Percentiles rank a stretch among this genome's conserved stretches.
Conservation (phyloP, 1,140 invertebrate species). For the Chelonus insularis region DNA sequence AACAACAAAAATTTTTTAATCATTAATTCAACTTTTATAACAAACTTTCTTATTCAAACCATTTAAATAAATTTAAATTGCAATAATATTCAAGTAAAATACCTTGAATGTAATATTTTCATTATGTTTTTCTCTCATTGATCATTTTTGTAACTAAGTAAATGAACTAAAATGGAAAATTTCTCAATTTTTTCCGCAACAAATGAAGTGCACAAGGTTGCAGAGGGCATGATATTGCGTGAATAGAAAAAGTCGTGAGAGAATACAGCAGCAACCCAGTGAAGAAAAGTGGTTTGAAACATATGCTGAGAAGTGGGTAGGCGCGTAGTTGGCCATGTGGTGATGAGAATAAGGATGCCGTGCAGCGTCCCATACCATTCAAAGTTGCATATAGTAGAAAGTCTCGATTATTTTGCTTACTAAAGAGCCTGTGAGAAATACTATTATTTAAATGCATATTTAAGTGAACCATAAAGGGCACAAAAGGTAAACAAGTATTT, state of each 20-base stretch:
- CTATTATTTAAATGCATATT: neutral
- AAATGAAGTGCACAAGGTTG: neutral
- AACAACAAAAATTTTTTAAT: too few relatives aligned
- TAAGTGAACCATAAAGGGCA: neutral
- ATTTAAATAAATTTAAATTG: too few relatives aligned
- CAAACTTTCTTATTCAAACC: too few relatives aligned
- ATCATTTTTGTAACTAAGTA: too few relatives aligned
- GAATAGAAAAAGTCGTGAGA: neutral
- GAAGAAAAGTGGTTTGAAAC: slow-evolving; percentile 30
- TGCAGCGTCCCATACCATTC: slow-evolving; percentile 1
- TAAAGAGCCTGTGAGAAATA: neutral
- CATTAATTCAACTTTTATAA: too few relatives aligned
- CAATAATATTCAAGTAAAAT: too few relatives aligned
- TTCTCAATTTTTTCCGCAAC: neutral
- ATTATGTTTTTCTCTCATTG: too few relatives aligned
- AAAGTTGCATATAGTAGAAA: slow-evolving; percentile 3
- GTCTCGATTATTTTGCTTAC: neutral
- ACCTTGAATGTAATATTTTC: too few relatives aligned
- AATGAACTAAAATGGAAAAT: too few relatives aligned
- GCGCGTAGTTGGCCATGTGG: slow-evolving; percentile 38
- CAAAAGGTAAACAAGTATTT: too few relatives aligned
- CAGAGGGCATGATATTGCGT: neutral
- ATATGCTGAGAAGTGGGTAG: slow-evolving; percentile 42
- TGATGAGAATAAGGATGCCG: slow-evolving; percentile 28
- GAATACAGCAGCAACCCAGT: slow-evolving; percentile 44